Percentiles rank a stretch among this genome's conserved stretches.
phyloP scores from a whole-genome alignment of 2,888 invertebrate species.

The Actias luna region DNA sequence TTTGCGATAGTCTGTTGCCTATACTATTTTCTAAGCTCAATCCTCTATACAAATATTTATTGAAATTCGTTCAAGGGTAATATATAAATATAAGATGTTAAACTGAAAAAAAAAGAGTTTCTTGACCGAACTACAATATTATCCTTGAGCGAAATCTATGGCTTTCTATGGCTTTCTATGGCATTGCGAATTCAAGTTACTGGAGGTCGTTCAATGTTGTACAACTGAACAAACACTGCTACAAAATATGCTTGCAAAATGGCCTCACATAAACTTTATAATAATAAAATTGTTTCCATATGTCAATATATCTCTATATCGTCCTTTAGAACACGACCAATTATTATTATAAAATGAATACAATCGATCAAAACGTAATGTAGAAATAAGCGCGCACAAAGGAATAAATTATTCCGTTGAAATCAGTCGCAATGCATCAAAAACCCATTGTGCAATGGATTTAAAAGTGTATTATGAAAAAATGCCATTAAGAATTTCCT shows the following conservation, averaged over 20 bases:
- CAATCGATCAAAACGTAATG: neutral
- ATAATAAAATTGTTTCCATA: constrained; percentile 4
- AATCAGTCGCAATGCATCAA: constrained; percentile 11
- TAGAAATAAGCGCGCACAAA: constrained; percentile 12
- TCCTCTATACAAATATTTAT: too few species aligned
- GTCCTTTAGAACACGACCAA: constrained; percentile 23
- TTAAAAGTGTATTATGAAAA: constrained; percentile 33
- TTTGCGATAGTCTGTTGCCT: too few species aligned
- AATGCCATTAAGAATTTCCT: constrained; percentile 61
- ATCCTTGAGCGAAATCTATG: too few species aligned
- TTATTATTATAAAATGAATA: constrained; percentile 14
- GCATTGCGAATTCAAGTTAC: too few species aligned
- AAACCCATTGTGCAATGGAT: constrained; percentile 28
- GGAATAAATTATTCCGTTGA: constrained; percentile 32
- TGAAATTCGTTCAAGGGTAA: too few species aligned
- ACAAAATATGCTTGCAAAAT: neutral
- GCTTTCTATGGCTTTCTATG: too few species aligned
- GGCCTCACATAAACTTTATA: neutral
- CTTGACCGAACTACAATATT: too few species aligned
- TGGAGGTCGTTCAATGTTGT: too few species aligned
- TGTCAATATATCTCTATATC: constrained; percentile 11
- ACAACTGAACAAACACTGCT: neutral
- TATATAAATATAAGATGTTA: too few species aligned
- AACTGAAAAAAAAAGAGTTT: neutral
- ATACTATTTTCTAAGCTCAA: too few species aligned